Percentiles rank a stretch among this genome's conserved stretches.
Evolutionary conservation across 2,797 vertebrate genomes (phyloP).

Genomic region (Gobio occitaniae): DNA sequence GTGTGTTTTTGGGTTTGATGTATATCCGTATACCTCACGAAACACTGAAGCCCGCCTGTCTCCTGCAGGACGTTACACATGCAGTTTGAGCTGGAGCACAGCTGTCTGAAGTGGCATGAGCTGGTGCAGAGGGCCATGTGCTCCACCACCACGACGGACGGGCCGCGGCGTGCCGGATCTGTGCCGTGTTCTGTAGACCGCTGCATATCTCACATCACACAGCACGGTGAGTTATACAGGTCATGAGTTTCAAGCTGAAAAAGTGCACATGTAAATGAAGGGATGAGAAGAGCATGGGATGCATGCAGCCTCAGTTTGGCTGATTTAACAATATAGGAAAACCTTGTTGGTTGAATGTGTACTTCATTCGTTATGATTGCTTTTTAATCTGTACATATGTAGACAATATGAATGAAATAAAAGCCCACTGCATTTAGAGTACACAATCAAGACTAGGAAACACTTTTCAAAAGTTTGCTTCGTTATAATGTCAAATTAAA

Average conservation of each 20-base stretch:
- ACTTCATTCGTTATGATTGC: not conserved
- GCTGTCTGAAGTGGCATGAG: constrained; percentile 72
- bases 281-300: not conserved
- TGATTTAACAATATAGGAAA: not conserved
- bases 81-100: constrained; percentile 70
- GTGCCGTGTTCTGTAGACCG: constrained; percentile 69
- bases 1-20: not conserved
- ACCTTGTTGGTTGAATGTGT: not conserved
- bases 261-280: not conserved
- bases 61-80: constrained; percentile 68
- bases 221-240: constrained; percentile 67
- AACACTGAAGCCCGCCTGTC: no score
- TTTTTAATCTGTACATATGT: no score
- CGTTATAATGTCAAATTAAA: not conserved
- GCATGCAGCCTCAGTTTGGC: not conserved
- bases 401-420: not conserved
- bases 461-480: not conserved
- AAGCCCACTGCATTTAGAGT: not conserved
- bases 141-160: not conserved
- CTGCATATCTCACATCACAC: constrained; percentile 79
- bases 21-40: not conserved
- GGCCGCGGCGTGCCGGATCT: not conserved
- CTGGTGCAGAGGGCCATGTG: constrained; percentile 64
- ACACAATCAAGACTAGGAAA: no score
- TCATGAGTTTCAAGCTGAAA: not conserved